Evolutionary conservation across 2,888 invertebrate genomes (phyloP).

Genomic region (Salpingus planirostris): DNA sequence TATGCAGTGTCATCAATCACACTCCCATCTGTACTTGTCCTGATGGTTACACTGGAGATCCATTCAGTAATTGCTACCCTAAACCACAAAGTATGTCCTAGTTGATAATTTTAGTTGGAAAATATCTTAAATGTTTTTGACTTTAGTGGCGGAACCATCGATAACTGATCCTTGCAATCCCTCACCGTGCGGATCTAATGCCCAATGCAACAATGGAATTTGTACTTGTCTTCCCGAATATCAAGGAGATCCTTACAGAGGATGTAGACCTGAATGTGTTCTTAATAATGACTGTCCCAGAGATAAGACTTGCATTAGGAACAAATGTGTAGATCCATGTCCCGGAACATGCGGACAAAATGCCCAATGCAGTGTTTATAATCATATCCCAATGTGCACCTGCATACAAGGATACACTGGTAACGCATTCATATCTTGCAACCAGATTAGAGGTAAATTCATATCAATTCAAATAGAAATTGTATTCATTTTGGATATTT

Average conservation of each 20-base stretch:
- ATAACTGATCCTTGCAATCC: conserved; percentile 56
- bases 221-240: conserved; percentile 41
- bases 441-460: conserved; percentile 38
- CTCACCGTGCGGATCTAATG: conserved; percentile 59
- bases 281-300: conserved; percentile 41
- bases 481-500: conserved; percentile 1
- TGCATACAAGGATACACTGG: conserved; percentile 28
- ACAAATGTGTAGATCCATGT: conserved; percentile 45
- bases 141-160: no score
- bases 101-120: no score
- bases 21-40: conserved; percentile 61
- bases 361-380: conserved; percentile 42
- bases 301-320: conserved; percentile 40
- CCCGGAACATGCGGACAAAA: conserved; percentile 45
- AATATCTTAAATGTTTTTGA: no score
- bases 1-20: conserved; percentile 69
- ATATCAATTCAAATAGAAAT: neutral
- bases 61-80: conserved; percentile 39
- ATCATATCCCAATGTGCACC: conserved; percentile 39
- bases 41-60: conserved; percentile 50
- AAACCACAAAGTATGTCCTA: conserved; percentile 24
- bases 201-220: conserved; percentile 52
- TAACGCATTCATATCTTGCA: conserved; percentile 45
- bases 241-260: conserved; percentile 41
- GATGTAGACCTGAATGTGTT: conserved; percentile 45